A percentile compares a stretch with the other conserved stretches of the same genome.
These are phyloP conservation scores for Nephrotoma guestfalica DNA, from an alignment of 2,888 invertebrate genomes.

Conservation along the genomic window DNA sequence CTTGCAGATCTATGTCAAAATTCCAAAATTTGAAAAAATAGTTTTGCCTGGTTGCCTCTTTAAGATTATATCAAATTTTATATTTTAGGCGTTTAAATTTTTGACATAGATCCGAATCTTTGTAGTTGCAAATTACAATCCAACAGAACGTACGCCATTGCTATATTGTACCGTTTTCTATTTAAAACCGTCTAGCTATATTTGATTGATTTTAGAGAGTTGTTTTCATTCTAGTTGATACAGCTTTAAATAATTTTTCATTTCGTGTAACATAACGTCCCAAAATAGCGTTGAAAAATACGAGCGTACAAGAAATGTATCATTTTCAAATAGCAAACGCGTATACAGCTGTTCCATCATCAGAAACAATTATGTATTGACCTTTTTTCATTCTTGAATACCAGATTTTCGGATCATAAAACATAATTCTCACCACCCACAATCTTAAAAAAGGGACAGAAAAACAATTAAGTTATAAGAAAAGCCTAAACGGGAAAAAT, in stretches of 20 bases:
- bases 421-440: neutral
- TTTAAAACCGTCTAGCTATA: no score
- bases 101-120: no score
- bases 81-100: no score
- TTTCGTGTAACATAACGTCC: neutral
- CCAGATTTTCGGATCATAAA: neutral
- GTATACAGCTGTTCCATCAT: neutral
- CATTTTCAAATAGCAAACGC: neutral
- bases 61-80: no score
- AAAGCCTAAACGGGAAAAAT: neutral
- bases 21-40: no score
- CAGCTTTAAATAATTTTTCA: neutral
- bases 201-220: neutral
- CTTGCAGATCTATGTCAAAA: no score
- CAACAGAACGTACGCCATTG: no score
- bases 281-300: neutral
- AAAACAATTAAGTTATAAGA: neutral
- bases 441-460: neutral
- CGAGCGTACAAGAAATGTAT: neutral
- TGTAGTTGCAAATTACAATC: no score
- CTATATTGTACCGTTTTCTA: no score
- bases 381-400: neutral
- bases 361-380: neutral
- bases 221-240: neutral
- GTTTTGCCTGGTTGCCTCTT: no score